phyloP scores from a whole-genome alignment of 2,113 vertebrate genomes.

The Balaeniceps rex region DNA sequence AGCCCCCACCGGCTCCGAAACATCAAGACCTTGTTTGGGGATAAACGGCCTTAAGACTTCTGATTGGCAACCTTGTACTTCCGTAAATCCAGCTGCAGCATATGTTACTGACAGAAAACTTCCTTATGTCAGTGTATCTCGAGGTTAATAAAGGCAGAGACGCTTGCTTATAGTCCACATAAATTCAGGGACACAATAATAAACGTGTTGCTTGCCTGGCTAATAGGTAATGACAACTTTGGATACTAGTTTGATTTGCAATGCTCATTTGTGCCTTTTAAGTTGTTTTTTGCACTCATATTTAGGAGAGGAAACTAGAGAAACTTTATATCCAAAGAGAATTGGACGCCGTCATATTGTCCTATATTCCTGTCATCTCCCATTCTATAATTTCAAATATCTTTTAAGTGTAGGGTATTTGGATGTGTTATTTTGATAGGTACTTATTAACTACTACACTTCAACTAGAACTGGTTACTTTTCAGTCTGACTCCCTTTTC shows the following conservation, averaged over 20 bases:
- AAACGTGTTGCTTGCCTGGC: too few species aligned
- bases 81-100: neutral
- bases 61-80: neutral
- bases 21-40: neutral
- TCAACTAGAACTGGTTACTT: neutral
- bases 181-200: neutral
- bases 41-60: neutral
- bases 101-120: neutral
- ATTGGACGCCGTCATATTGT: neutral
- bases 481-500: neutral
- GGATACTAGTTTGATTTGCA: neutral
- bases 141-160: neutral
- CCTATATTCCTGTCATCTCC: neutral
- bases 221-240: accelerated
- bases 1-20: accelerated
- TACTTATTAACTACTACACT: neutral
- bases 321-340: neutral
- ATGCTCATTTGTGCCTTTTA: too few species aligned
- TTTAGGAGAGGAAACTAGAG: neutral
- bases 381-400: neutral
- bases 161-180: neutral
- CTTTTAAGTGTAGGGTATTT: neutral
- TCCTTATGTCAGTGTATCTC: neutral
- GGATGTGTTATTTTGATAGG: neutral
- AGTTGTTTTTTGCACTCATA: neutral